Evolutionary conservation across 2,113 vertebrate species (phyloP), one percentile per base, ranked within the genome.

Genomic region (Erythrocercus mccallii): DNA sequence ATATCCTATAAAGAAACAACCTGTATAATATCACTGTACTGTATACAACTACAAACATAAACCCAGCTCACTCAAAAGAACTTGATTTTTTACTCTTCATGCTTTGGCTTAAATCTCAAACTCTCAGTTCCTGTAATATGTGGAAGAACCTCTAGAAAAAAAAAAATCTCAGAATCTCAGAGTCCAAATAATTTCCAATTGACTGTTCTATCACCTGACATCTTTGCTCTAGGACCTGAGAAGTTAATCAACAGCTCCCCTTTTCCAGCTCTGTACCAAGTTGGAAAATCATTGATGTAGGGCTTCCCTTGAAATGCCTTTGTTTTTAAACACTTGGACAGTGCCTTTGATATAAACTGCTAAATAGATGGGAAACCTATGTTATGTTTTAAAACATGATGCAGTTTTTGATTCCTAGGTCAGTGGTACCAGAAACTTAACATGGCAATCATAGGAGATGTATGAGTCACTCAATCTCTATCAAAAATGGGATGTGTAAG

Each of bases 331-430:
- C 9, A 45, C 11, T 4, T 17, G 31, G 6, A 20, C 5, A 64
- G 2, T 76, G 14, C 17, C 10, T 47, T 90, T 80, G 21, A 38
- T 27, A 9, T 8, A 64, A 76, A 24, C 37, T 73, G 30, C 23
- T 15, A 25, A 31, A 35, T 12, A 45, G 14, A 12, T 27, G 30
- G 15, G 44, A 62, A 80, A 70, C 5, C 7, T 54, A 4, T 50
- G 8, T 10, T 73, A 1, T 10, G 1, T 30, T 91, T 72, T 66
- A 31, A 79, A 57, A 31, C 2, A 7, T 1, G 0, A 18, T 62
- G 21, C 5, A 44, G 2, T 4, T 66, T 78, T 77, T 1, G 0
- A 11, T 79, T 18, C 37, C 8, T 6, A 30, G 8, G 13, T 61
- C 24, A 42, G 12, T 31, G 33, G 12, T 17, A 51, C 13, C 12